Evolutionary conservation across 2,888 invertebrate species (phyloP), one percentile per base, ranked within the genome.

Genomic region (Clivina fossor): DNA sequence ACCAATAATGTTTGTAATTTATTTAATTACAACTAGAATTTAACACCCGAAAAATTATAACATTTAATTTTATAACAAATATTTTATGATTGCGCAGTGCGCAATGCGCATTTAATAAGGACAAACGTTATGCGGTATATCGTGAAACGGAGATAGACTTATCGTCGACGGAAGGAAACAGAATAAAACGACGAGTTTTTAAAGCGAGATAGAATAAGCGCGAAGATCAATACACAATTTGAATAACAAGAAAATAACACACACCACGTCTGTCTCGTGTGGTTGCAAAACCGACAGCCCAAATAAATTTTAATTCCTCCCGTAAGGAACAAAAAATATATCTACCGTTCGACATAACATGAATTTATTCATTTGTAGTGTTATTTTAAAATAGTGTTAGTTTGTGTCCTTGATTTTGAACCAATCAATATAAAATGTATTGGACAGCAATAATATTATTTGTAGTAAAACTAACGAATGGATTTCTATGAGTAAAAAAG

Each of bases 231-330:
- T 51, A 51, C 43, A 16, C n/a, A 51, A 43, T 51, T 51, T 43
- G 43, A 51, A 51, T 51, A 41, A 51, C 41, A 32, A n/a, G 41
- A 51, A 51, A 51, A 51, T 51, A n/a, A n/a, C n/a, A n/a, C 41
- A 43, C 49, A 49, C 51, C 32, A 22, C 40, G 19, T 16, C 16
- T 19, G 40, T 44, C 32, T 44, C 51, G 32, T 9, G 26, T n/a
- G n/a, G 16, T 43, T 30, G 20, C 37, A 37, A 37, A 11, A 20
- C 22, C 41, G 51, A 40, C 22, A 40, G 41, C 30, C 51, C 8
- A 35, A 32, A 51, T 9, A 32, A 16, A 24, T 26, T n/a, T 11
- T 43, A 16, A 7, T 13, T 32, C 7, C 7, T 32, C 32, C 15
- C 32, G 32, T 35, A 11, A 11, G 15, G 18, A 22, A 43, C 15